phyloP scores from a whole-genome alignment of 2,888 invertebrate genomes.

The Cantharis nigra region DNA sequence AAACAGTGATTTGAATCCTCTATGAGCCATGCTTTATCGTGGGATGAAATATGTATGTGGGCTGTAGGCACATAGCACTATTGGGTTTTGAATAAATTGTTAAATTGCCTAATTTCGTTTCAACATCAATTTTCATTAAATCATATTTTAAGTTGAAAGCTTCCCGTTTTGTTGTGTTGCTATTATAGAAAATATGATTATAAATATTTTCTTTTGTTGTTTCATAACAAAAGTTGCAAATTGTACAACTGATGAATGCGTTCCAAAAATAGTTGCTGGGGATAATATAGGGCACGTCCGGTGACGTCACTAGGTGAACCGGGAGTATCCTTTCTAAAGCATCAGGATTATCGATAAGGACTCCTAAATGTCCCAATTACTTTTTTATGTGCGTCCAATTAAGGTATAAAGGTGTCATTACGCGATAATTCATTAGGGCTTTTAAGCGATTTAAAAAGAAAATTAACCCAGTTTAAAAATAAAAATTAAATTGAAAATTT shows the following conservation, averaged over 20 bases:
- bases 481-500: not conserved
- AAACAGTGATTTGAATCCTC: not conserved
- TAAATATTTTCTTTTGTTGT: not conserved
- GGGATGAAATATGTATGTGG: not conserved
- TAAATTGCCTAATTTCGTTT: not conserved
- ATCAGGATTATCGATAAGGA: constrained; percentile 6
- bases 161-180: not conserved
- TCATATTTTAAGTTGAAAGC: not conserved
- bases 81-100: not conserved
- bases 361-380: not conserved
- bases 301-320: constrained; percentile 15
- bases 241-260: constrained; percentile 10
- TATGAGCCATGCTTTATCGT: not conserved
- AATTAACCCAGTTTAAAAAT: not conserved
- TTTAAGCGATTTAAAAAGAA: not conserved
- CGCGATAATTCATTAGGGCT: not conserved
- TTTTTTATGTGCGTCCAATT: not conserved
- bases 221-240: constrained; percentile 2
- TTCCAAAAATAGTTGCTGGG: constrained; percentile 12
- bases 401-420: not conserved
- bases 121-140: not conserved
- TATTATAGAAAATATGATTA: not conserved
- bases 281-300: constrained; percentile 18
- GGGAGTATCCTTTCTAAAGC: constrained; percentile 11
- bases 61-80: not conserved